Evolutionary conservation across 2,888 invertebrate genomes (phyloP), one percentile per base, ranked within the genome.

Genomic region (Tribolium freemani): DNA sequence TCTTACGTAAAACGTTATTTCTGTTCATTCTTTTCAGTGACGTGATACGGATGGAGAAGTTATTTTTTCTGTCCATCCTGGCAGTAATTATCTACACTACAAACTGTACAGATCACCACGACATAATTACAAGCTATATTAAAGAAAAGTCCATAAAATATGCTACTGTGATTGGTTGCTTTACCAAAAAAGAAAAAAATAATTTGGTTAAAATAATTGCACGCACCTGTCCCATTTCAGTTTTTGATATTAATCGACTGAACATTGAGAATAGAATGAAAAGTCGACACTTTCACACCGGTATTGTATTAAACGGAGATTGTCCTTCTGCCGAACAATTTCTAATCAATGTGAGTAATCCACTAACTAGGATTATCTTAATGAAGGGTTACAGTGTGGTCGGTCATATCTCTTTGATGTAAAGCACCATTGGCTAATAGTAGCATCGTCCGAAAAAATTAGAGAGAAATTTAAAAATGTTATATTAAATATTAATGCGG

Each of bases 351-450:
- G 64, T 64, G 44, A 54, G 54, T 26, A 1, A 26, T 26, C 5
- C 16, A 5, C 5, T 26, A 26, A 3, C 4, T 26, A 26, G 4
- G 3, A 26, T 48, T 11, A 13, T 11, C 8, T 11, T 45, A 45
- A 11, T 45, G 2, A 45, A 45, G 9, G n/a, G n/a, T 79, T 80
- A 67, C 44, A 83, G 81, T 76, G 79, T 68, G 79, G 77, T 50
- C 72, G 63, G 5, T 63, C 75, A n/a, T 77, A 75, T 20, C 71
- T 74, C 4, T 83, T 81, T 44, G 74, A 74, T 67, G 74, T 77
- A 0, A 78, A 77, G 68, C 76, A 82, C 38, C 82, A 78, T 69
- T 83, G 83, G 83, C 66, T 83, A 11, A 76, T 82, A 6, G 3
- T 72, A 20, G 26, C 75, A 4, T 71, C 60, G 9, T 74, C 74